Conservation (phyloP, 2,888 invertebrate genomes). For the Protophormia terraenovae region DNA sequence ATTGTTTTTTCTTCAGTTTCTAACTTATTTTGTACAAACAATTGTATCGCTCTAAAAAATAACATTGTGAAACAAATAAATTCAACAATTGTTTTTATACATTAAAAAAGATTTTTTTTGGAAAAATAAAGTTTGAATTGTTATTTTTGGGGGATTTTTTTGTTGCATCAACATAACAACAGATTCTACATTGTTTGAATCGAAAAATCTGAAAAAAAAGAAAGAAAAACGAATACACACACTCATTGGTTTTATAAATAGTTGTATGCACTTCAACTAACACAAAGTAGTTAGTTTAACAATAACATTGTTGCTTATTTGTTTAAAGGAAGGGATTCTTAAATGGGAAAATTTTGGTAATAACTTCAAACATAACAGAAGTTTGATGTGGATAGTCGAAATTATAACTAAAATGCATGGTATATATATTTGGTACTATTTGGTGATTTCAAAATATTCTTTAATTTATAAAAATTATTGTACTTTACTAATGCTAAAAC, state of each 20-base stretch:
- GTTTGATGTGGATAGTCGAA: too few relatives aligned
- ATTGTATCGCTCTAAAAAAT: conserved; percentile 4
- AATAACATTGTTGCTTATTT: conserved; percentile 58
- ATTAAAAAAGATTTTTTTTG: conserved; percentile 22
- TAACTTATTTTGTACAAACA: conserved; percentile 12
- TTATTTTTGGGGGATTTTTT: not conserved
- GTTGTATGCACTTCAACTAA: conserved; percentile 59
- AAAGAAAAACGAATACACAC: not conserved
- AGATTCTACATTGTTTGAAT: conserved; percentile 34
- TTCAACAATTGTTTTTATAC: conserved; percentile 40
- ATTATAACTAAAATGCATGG: not conserved
- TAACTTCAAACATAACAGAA: too few relatives aligned
- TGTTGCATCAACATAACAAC: conserved; percentile 14
- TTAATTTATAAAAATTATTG: too few relatives aligned
- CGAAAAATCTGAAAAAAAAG: conserved; percentile 5
- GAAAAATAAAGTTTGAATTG: conserved; percentile 32
- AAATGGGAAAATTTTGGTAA: not conserved
- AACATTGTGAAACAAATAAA: conserved; percentile 28
- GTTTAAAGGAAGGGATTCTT: not conserved
- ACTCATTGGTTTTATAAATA: conserved; percentile 58
- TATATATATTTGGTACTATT: too few relatives aligned
- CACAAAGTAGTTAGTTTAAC: conserved; percentile 56
- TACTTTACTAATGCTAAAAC: too few relatives aligned
- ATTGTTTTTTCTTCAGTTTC: not conserved
- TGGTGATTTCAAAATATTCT: too few relatives aligned